Base-by-base conservation (phyloP, 2,113 vertebrate species). In the Ciconia boyciana region DNA sequence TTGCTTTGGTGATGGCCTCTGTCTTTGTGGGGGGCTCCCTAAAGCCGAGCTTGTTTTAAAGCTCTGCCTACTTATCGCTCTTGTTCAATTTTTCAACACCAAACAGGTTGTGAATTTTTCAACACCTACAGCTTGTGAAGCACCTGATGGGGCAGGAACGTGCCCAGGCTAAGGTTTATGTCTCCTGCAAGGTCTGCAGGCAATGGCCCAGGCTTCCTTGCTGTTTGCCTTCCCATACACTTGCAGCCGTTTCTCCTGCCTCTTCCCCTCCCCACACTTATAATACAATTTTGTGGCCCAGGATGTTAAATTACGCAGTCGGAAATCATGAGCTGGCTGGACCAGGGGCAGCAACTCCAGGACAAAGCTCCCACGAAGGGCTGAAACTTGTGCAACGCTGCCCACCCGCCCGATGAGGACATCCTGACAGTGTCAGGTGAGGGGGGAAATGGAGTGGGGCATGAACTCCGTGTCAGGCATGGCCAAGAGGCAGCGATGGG, bases 401-500 rank as follows among this genome's bases (percentile, higher is more conserved):
- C 60, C 41, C 3, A 1, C 12, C 6, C 0, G 44, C 32, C 49
- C 3, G 2, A 13, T 4, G 46, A 48, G 51, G 34, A 65, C 41
- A 34, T 49, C 36, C 57, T 17, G 57, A 36, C 12, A 15, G 19
- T 17, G 26, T 54, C 77, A 41, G 32, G 41, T 41, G 51, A 79
- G 54, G 28, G 22, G 22, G 34, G 6, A 34, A 75, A 54, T 9
- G 6, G 31, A 61, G 22, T 7, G 52, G 31, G 41, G 5, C 20
- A 32, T n/a, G 26, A 91, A 81, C 34, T 52, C 34, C 36, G 3
- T 18, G 34, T 49, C 41, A 17, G 54, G 29, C 26, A 9, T 0
- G 1, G 34, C 51, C 55, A 41, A 61, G 51, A 62, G 46, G 34
- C 69, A 34, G 51, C 3, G 2, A 49, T 21, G 60, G 36, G 9